phyloP scores from a whole-genome alignment of 1,140 invertebrate species.

The Eupeodes corollae region DNA sequence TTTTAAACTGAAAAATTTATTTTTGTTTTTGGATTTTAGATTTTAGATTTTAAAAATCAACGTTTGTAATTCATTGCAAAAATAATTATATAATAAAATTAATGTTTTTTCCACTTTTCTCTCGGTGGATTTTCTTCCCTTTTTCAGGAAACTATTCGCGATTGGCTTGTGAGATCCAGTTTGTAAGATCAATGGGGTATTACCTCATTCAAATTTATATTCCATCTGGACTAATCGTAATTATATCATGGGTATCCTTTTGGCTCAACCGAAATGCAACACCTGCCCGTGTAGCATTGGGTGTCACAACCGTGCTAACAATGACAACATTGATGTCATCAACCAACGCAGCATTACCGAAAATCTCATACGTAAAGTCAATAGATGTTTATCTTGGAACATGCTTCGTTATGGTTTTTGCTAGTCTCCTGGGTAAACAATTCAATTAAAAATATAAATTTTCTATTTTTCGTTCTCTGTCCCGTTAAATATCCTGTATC shows the following conservation, averaged over 20 bases:
- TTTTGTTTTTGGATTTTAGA: not conserved
- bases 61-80: not conserved
- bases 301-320: constrained; percentile 94
- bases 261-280: constrained; percentile 89
- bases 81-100: not conserved
- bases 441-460: constrained; percentile 9
- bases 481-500: too few relatives aligned
- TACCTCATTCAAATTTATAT: constrained; percentile 99
- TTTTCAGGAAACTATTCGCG: constrained; percentile 90
- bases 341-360: constrained; percentile 93
- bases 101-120: not conserved
- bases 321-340: constrained; percentile 99
- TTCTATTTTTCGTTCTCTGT: constrained; percentile 6
- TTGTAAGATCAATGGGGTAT: constrained; percentile 96
- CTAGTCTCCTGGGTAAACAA: constrained; percentile 78
- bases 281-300: constrained; percentile 88
- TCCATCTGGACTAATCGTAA: constrained; percentile 95
- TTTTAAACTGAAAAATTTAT: not conserved
- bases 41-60: not conserved
- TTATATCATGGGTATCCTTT: constrained; percentile 97
- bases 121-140: not conserved
- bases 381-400: constrained; percentile 97
- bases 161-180: constrained; percentile 93
- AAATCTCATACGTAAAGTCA: constrained; percentile 97
- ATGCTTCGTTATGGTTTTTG: constrained; percentile 97